Conservation (phyloP, 1,140 invertebrate species). For the Zaprionus vittiger region DNA sequence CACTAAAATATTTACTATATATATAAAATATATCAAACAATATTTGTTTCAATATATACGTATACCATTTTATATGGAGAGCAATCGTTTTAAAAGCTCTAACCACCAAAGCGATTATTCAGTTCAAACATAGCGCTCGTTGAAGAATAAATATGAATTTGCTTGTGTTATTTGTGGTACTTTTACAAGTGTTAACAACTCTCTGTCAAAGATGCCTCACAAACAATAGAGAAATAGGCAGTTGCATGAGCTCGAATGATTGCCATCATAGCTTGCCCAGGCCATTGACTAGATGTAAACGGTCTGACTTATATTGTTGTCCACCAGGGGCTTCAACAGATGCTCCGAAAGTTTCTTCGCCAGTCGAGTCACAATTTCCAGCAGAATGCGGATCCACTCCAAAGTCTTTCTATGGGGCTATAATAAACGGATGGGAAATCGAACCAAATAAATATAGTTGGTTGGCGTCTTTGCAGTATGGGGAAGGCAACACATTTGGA, state of each 20-base stretch:
- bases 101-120: background rate
- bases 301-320: background rate
- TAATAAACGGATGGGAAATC: no score
- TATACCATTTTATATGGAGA: background rate
- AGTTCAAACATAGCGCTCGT: background rate
- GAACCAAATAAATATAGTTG: no score
- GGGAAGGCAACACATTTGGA: no score
- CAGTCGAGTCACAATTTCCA: background rate
- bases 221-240: background rate
- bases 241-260: background rate
- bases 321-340: background rate
- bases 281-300: background rate
- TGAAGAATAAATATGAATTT: background rate
- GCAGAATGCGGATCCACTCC: background rate
- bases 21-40: no score
- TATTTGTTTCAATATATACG: no score
- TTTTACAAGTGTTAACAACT: background rate
- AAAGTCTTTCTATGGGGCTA: no score
- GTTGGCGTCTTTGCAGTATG: no score
- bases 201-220: background rate
- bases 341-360: background rate
- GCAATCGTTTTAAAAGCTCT: background rate
- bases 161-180: background rate
- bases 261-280: background rate
- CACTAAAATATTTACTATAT: no score